Evolutionary conservation across 1,140 invertebrate genomes (phyloP).

Genomic region (Philotrypesis tridentata): DNA sequence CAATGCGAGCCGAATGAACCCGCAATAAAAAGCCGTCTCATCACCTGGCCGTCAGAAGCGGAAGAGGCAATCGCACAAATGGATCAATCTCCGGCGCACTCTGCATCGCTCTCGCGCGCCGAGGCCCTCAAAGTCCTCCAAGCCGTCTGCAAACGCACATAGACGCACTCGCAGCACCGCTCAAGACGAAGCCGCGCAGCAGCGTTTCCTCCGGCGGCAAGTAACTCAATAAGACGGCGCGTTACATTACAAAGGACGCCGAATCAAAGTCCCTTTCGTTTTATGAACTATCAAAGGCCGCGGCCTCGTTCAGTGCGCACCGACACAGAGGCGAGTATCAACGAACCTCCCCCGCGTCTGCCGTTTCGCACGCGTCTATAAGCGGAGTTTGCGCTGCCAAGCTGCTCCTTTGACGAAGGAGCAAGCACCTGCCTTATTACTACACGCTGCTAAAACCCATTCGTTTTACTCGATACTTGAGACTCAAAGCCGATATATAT

Average conservation of each 20-base stretch:
- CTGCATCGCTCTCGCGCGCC: neutral
- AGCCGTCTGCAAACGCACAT: neutral
- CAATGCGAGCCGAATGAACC: too few relatives aligned
- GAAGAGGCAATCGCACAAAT: neutral
- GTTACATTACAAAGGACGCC: constrained; percentile 62
- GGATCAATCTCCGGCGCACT: neutral
- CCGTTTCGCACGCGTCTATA: neutral
- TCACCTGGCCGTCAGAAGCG: neutral
- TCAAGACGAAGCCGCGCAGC: constrained; percentile 10
- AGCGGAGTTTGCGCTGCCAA: too few relatives aligned
- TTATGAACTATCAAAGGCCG: constrained; percentile 60
- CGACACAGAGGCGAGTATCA: neutral
- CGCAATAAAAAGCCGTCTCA: neutral
- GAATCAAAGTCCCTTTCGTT: constrained; percentile 63
- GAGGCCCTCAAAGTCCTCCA: constrained; percentile 2
- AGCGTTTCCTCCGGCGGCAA: neutral
- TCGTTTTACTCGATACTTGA: constrained; percentile 12
- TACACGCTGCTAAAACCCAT: constrained; percentile 10
- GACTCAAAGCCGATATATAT: too few relatives aligned
- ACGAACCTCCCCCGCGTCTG: neutral
- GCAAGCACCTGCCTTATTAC: too few relatives aligned
- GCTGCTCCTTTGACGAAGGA: too few relatives aligned
- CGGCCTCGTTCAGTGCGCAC: constrained; percentile 52
- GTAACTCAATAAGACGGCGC: constrained; percentile 51
- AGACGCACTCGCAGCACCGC: neutral